Evolutionary conservation across 2,888 invertebrate species (phyloP).

Genomic region (Drosophila nr. perissopoda): DNA sequence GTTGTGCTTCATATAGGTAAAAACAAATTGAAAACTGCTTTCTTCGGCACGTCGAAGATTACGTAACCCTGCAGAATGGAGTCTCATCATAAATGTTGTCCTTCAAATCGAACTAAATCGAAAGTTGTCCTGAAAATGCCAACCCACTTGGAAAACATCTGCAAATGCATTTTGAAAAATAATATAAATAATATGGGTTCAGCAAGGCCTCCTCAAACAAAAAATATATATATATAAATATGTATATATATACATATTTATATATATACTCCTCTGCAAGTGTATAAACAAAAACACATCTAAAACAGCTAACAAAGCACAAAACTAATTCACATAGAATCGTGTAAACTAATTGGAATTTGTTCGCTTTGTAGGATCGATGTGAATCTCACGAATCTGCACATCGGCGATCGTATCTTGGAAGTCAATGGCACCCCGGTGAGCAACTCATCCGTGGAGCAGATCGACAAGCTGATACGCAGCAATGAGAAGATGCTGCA

Average conservation of each 20-base stretch:
- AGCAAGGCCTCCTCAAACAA: background rate
- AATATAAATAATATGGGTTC: background rate
- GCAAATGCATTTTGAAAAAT: background rate
- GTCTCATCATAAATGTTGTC: background rate
- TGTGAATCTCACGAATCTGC: conserved; percentile 92
- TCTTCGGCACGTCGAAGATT: conserved; percentile 4
- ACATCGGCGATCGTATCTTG: conserved; percentile 96
- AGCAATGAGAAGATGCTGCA: conserved; percentile 91
- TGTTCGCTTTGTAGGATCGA: conserved; percentile 88
- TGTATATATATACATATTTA: background rate
- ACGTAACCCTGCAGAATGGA: background rate
- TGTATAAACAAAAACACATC: background rate
- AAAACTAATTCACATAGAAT: background rate
- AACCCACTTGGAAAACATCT: background rate
- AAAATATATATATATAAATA: background rate
- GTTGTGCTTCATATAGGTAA: conserved; percentile 90
- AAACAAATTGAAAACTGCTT: background rate
- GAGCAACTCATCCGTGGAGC: conserved; percentile 91
- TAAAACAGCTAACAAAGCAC: background rate
- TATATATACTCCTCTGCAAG: background rate
- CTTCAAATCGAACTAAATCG: background rate
- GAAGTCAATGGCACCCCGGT: conserved; percentile 97
- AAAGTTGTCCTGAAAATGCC: background rate
- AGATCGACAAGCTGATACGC: conserved; percentile 90
- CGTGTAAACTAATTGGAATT: background rate